phyloP scores from a whole-genome alignment of 1,140 invertebrate species.

The Coenobita brevimanus region DNA sequence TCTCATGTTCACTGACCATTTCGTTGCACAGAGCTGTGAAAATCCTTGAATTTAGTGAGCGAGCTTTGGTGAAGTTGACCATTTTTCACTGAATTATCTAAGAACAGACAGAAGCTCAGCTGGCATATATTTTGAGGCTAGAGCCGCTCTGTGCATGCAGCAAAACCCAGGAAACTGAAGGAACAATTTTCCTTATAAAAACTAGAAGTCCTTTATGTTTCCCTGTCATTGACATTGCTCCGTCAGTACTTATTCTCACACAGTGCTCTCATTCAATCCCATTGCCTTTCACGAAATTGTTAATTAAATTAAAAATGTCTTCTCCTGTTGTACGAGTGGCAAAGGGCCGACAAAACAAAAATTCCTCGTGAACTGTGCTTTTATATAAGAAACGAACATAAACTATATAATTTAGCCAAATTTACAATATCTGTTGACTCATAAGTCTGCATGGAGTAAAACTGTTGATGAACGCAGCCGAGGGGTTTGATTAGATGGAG shows the following conservation, averaged over 20 bases:
- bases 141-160: conserved; percentile 1
- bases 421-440: no score
- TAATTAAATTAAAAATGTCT: no score
- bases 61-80: conserved; percentile 23
- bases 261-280: no score
- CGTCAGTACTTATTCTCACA: conserved; percentile 25
- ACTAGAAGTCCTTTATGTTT: no score
- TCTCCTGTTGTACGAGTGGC: conserved; percentile 23
- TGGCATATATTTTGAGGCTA: conserved; percentile 14
- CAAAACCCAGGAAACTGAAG: conserved; percentile 27
- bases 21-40: conserved; percentile 17
- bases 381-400: no score
- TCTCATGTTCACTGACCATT: conserved; percentile 1
- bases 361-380: no score
- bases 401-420: neutral
- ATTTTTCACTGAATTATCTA: conserved; percentile 17
- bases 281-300: no score
- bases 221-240: no score
- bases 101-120: conserved; percentile 12
- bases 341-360: no score
- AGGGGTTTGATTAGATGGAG: no score
- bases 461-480: conserved; percentile 4
- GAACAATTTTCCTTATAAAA: conserved; percentile 12
- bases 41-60: neutral
- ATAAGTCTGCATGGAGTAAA: no score